Conservation (phyloP, 2,888 invertebrate genomes). For the Ectemnius continuus region DNA sequence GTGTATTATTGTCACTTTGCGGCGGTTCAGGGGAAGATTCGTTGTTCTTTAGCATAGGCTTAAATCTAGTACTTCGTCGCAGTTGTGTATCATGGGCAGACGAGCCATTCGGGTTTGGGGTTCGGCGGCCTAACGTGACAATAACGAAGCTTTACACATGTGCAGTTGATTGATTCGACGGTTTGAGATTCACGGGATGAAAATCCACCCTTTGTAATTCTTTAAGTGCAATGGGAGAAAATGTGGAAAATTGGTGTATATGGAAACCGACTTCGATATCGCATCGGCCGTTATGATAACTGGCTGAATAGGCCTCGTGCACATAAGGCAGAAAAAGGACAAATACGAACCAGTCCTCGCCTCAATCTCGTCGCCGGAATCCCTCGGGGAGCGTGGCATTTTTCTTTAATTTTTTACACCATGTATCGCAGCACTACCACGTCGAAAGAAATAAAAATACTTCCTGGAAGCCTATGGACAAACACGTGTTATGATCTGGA, state of each 20-base stretch:
- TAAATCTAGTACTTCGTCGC: conserved; percentile 64
- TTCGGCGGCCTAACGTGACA: conserved; percentile 47
- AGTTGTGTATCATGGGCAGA: conserved; percentile 59
- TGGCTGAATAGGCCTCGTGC: conserved; percentile 19
- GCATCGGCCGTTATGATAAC: conserved; percentile 28
- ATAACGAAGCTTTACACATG: conserved; percentile 4
- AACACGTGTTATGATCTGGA: conserved; percentile 43
- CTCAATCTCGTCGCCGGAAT: conserved; percentile 61
- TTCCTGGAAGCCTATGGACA: background rate
- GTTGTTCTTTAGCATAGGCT: conserved; percentile 35
- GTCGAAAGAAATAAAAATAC: conserved; percentile 5
- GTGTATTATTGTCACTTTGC: conserved; percentile 44
- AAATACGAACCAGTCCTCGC: conserved; percentile 56
- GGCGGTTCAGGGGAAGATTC: conserved; percentile 58
- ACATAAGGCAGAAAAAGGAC: conserved; percentile 30
- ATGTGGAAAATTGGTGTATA: background rate
- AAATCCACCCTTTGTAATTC: background rate
- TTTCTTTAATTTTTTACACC: conserved; percentile 21
- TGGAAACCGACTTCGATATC: background rate
- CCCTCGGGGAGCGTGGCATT: conserved; percentile 60
- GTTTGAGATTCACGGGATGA: background rate
- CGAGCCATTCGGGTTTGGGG: conserved; percentile 33
- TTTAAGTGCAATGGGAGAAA: background rate
- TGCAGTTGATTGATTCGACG: background rate
- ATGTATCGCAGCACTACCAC: conserved; percentile 7